These are phyloP conservation scores for Neomorphus geoffroyi DNA, from an alignment of 2,797 vertebrate species.

Conservation along the genomic window DNA sequence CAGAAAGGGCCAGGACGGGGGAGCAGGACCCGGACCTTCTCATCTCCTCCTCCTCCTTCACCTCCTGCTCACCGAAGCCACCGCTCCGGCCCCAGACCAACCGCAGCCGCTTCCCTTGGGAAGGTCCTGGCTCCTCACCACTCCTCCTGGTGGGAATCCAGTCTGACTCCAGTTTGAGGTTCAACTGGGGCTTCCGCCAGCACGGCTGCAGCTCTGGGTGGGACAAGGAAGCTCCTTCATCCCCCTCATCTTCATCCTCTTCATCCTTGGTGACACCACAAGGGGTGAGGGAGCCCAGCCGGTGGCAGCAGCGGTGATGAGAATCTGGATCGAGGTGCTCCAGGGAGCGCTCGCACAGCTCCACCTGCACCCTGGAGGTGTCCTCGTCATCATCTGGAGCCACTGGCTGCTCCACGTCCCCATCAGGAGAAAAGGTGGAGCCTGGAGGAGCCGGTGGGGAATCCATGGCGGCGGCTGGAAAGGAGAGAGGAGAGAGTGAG, in stretches of 20 bases:
- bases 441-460: no score
- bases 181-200: background rate
- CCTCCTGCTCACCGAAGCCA: background rate
- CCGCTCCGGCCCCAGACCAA: background rate
- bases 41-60: background rate
- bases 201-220: background rate
- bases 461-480: no score
- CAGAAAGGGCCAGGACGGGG: background rate
- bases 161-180: background rate
- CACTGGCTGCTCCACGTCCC: background rate
- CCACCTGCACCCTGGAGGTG: background rate
- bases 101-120: background rate
- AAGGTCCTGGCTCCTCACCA: background rate
- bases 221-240: rapidly evolving
- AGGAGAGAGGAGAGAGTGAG: no score
- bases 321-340: background rate
- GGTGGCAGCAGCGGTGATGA: background rate
- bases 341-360: background rate
- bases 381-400: no score
- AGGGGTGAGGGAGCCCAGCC: background rate
- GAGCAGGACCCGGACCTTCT: background rate
- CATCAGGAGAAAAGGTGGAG: no score
- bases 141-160: rapidly evolving
- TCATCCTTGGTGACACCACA: background rate
- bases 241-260: background rate